A percentile compares a stretch with the other conserved stretches of the same genome.
Conservation (phyloP, 2,113 vertebrate species). For the Apodemus speciosus region DNA sequence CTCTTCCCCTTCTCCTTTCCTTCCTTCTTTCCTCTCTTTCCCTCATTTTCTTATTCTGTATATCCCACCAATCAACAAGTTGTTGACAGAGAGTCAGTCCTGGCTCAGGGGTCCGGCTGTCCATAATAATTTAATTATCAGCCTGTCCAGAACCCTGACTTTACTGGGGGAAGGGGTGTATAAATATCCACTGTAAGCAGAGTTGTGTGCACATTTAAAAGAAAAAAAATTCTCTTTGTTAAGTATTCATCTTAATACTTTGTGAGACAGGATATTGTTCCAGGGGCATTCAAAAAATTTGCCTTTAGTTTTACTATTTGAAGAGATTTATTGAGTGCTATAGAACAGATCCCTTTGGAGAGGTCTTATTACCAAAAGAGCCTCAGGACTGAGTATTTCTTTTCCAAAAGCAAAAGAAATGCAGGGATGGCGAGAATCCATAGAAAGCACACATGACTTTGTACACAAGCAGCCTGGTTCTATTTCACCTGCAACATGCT, state of each 20-base stretch:
- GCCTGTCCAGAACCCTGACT: neutral
- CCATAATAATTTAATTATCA: slow-evolving; percentile 22
- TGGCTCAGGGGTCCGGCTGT: slow-evolving; percentile 2
- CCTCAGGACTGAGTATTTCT: slow-evolving; percentile 40
- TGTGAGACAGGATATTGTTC: slow-evolving; percentile 65
- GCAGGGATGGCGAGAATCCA: slow-evolving; percentile 41
- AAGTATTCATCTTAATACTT: slow-evolving; percentile 41
- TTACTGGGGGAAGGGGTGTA: neutral
- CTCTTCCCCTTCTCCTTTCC: neutral
- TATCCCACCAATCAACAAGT: neutral
- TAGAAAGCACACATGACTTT: neutral
- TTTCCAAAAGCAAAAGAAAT: slow-evolving; percentile 69
- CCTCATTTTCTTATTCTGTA: neutral
- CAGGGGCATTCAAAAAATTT: slow-evolving; percentile 50
- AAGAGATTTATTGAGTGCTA: slow-evolving; percentile 73
- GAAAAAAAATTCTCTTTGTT: slow-evolving; percentile 44
- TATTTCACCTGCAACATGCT: neutral
- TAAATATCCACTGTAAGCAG: neutral
- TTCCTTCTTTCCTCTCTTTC: neutral
- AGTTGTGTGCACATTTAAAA: neutral
- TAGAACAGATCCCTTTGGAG: slow-evolving; percentile 64
- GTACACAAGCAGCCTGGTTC: neutral
- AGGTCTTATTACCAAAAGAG: slow-evolving; percentile 62
- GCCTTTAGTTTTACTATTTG: slow-evolving; percentile 65
- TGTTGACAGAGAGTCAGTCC: slow-evolving; percentile 25